Evolutionary conservation across 2,888 invertebrate genomes (phyloP).

Genomic region (Sepiola atlantica): DNA sequence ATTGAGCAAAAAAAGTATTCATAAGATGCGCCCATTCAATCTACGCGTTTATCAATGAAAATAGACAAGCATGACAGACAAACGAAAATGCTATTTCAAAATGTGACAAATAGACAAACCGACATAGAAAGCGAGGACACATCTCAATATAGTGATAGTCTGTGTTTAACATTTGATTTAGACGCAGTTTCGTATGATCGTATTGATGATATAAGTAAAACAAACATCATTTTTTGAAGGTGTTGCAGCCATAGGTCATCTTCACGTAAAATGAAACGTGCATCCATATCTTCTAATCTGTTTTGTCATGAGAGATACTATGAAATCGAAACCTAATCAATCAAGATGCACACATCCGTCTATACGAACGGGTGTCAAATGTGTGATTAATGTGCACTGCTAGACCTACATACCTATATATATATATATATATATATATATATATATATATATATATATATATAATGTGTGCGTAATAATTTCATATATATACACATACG

Average conservation of each 20-base stretch:
- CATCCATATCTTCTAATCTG: not conserved
- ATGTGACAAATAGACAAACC: not conserved
- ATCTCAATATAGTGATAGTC: not conserved
- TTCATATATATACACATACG: no score
- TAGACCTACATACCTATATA: not conserved
- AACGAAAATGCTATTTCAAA: no score
- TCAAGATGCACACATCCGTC: not conserved
- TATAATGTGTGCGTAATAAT: no score
- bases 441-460: no score
- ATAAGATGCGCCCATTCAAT: no score
- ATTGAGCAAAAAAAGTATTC: no score
- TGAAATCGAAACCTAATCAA: not conserved
- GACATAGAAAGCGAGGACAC: not conserved
- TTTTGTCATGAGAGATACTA: constrained; percentile 32
- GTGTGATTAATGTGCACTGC: not conserved
- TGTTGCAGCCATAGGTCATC: not conserved
- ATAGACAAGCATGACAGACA: no score
- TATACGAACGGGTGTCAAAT: not conserved
- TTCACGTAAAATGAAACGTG: not conserved
- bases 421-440: no score
- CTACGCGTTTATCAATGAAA: no score
- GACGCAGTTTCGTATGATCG: not conserved
- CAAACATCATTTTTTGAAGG: not conserved
- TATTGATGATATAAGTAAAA: not conserved
- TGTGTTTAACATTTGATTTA: not conserved